Conservation (phyloP, 2,888 invertebrate species). For the Entomobrya proxima region DNA sequence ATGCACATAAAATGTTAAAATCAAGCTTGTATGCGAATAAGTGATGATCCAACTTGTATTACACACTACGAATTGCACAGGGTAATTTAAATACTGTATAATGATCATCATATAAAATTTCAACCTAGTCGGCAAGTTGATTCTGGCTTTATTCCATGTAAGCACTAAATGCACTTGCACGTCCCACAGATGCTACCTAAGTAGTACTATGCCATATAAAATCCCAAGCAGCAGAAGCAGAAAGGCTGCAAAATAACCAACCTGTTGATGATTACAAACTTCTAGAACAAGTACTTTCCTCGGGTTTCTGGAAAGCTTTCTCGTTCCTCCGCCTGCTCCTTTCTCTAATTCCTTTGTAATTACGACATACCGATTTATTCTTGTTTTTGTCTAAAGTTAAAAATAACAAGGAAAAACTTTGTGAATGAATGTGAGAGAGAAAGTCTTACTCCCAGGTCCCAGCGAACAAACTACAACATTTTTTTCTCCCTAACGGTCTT, state of each 20-base stretch:
- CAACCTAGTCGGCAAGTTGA: no score
- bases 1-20: no score
- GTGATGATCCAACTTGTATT: no score
- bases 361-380: constrained; percentile 31
- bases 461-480: neutral
- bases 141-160: no score
- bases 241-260: neutral
- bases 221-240: neutral
- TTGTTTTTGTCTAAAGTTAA: constrained; percentile 17
- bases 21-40: no score
- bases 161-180: no score
- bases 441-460: neutral
- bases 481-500: neutral
- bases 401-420: constrained; percentile 13
- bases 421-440: constrained; percentile 2
- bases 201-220: no score
- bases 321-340: neutral
- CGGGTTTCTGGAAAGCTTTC: neutral
- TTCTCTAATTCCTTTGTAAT: constrained; percentile 57
- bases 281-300: neutral
- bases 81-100: no score
- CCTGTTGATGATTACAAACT: constrained; percentile 48
- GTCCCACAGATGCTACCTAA: no score
- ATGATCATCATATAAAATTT: no score
- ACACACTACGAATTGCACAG: no score